These are phyloP conservation scores for Oncorhynchus tshawytscha DNA, from an alignment of 2,113 vertebrate species.

Conservation along the genomic window DNA sequence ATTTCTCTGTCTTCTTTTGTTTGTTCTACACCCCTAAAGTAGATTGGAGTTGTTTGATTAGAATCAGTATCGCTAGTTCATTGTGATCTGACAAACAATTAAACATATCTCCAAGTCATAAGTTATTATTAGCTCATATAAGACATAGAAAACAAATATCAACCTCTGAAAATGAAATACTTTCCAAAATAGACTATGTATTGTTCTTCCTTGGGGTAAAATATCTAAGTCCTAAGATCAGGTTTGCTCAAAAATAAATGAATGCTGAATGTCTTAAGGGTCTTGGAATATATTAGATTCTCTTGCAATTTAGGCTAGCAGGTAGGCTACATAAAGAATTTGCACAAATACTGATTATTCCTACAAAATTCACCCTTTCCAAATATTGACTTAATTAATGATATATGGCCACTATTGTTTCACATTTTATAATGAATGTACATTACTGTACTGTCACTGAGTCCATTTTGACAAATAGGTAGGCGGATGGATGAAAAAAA, in stretches of 20 bases:
- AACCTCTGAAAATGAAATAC: conserved; percentile 74
- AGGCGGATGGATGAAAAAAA: conserved; percentile 72
- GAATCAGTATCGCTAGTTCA: conserved; percentile 27
- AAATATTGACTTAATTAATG: conserved; percentile 74
- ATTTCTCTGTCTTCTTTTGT: conserved; percentile 60
- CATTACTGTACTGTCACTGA: conserved; percentile 76
- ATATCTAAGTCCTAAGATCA: conserved; percentile 76
- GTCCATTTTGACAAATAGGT: conserved; percentile 80
- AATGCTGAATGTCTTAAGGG: conserved; percentile 1
- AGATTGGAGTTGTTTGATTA: conserved; percentile 32
- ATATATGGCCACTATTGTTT: conserved; percentile 72
- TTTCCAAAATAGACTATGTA: conserved; percentile 63
- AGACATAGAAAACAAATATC: conserved; percentile 83
- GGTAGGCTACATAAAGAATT: neutral
- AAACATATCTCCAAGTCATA: conserved; percentile 58
- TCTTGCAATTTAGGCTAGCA: neutral
- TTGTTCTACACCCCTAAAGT: conserved; percentile 26
- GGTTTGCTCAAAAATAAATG: conserved; percentile 54
- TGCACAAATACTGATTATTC: conserved; percentile 27
- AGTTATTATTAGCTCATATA: conserved; percentile 80
- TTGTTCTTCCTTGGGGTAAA: conserved; percentile 74
- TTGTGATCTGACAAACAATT: conserved; percentile 76
- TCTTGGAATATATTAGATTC: conserved; percentile 6
- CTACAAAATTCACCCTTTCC: conserved; percentile 41
- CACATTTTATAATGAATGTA: conserved; percentile 76